Evolutionary conservation across 2,797 vertebrate species (phyloP), one percentile per base, ranked within the genome.

Genomic region (Chelon auratus): DNA sequence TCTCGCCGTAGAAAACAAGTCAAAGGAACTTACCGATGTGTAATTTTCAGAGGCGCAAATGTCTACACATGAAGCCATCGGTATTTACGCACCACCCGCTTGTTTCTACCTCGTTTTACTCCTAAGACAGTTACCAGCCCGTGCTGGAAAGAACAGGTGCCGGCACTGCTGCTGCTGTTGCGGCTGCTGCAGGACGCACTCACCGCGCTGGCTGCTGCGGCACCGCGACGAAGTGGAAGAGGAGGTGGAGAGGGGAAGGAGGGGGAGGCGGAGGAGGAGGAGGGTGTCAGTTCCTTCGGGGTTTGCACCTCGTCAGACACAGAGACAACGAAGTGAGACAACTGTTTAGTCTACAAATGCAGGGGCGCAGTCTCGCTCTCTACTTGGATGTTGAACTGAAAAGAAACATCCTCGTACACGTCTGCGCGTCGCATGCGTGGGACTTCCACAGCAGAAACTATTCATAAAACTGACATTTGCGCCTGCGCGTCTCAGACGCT

Each of bases 11-110:
- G 22, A 79, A 70, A 81, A 80, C 75, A 90, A 88, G 83, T 81
- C 57, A 58, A 64, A 63, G 75, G 30, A 91, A 92, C 91, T 93
- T 87, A 93, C 91, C 81, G 83, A 88, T 76, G 75, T 79, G 75
- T 78, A 78, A 89, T 83, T 63, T 68, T 64, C 83, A 74, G 37
- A 61, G 68, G 72, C 63, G 76, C 58, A 74, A 66, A 88, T 68
- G 2, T 88, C 65, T 62, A 26, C 73, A 73, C 73, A 52, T 26
- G 73, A 42, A 82, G 82, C 82, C 86, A 84, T 87, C 62, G 61
- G 77, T 69, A 77, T 80, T 57, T 68, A 63, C 48, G 55, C 51
- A 48, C 57, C 54, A 45, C 40, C 37, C 11, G 62, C 37, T 14
- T 43, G 47, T 72, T 24, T 14, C 42, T 40, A 5, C 2, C 39